These are phyloP conservation scores for Bos taurus DNA, from an alignment of 2,113 vertebrate species.

Conservation along the genomic window DNA sequence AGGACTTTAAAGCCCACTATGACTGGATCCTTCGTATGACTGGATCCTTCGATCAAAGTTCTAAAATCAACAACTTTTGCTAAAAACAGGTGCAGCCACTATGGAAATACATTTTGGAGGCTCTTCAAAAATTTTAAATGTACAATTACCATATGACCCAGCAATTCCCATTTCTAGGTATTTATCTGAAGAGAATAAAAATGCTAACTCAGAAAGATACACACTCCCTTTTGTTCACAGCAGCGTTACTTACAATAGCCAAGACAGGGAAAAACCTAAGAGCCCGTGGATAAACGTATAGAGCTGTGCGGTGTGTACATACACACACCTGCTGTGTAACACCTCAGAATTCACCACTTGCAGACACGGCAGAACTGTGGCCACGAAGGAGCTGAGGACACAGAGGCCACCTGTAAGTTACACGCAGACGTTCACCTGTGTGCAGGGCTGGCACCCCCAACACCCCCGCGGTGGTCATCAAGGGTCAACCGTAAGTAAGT, in stretches of 20 bases:
- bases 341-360: not conserved
- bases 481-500: not conserved
- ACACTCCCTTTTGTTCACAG: not conserved
- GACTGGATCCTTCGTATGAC: not conserved
- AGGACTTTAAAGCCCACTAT: not conserved
- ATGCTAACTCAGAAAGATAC: not conserved
- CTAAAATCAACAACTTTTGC: not conserved
- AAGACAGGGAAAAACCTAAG: accelerated
- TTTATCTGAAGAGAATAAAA: not conserved
- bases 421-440: not conserved
- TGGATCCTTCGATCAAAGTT: not conserved
- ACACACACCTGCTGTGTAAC: not conserved
- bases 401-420: not conserved
- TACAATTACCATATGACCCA: not conserved
- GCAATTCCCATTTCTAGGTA: not conserved
- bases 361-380: not conserved
- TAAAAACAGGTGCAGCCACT: too few species aligned
- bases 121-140: not conserved
- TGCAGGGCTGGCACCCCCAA: not conserved
- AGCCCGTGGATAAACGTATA: accelerated
- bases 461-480: not conserved
- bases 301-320: accelerated
- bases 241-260: not conserved
- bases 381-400: not conserved
- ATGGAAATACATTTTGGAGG: not conserved